Conservation (phyloP, 2,797 vertebrate genomes). For the Cuniculus paca region DNA sequence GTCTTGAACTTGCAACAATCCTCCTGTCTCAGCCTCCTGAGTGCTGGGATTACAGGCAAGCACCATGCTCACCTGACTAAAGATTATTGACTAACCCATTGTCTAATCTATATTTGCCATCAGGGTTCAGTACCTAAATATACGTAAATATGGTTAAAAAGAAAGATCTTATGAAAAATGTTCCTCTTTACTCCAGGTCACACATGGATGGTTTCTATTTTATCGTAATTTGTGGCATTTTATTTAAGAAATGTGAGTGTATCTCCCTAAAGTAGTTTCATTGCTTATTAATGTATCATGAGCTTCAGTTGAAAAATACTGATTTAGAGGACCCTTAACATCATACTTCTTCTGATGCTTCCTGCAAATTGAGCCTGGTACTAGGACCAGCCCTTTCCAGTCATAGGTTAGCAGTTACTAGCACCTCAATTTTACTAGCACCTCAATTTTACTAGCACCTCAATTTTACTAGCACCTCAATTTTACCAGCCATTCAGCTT, state of each 20-base stretch:
- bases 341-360: not conserved
- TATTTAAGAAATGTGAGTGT: not conserved
- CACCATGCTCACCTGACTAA: no score
- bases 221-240: constrained; percentile 40
- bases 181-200: not conserved
- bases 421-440: not conserved
- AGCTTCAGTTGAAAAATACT: constrained; percentile 51
- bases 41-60: no score
- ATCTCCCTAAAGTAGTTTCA: constrained; percentile 10
- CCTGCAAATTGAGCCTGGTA: not conserved
- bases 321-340: not conserved
- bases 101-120: not conserved
- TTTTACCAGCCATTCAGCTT: not conserved
- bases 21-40: no score
- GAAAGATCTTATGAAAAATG: not conserved
- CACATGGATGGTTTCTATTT: not conserved
- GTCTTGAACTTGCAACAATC: no score
- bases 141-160: not conserved
- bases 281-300: not conserved
- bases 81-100: not conserved
- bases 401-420: constrained; percentile 23
- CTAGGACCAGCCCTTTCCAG: not conserved
- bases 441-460: not conserved
- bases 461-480: constrained; percentile 33
- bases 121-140: not conserved